These are phyloP conservation scores for Lordiphosa fenestrarum DNA, from an alignment of 2,888 invertebrate species.

Conservation along the genomic window DNA sequence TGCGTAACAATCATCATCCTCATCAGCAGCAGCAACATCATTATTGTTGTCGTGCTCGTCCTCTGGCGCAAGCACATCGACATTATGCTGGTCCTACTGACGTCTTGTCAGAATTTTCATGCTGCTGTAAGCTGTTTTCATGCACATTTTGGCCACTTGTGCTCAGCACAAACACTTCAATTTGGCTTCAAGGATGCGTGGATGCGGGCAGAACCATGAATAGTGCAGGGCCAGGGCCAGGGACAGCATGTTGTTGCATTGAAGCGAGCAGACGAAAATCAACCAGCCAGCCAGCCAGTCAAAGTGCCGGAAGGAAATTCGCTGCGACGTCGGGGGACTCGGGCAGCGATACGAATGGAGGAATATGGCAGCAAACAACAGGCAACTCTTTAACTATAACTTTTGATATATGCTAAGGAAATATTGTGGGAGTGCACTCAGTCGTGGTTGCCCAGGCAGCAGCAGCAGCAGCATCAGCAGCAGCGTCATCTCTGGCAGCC, in stretches of 20 bases:
- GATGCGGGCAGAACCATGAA: slow-evolving; percentile 20
- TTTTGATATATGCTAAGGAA: slow-evolving; percentile 70
- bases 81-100: slow-evolving; percentile 20
- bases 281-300: slow-evolving; percentile 38
- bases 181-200: slow-evolving; percentile 66
- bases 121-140: slow-evolving; percentile 70
- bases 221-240: no score
- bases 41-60: slow-evolving; percentile 13
- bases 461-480: slow-evolving; percentile 14
- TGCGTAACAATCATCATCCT: slow-evolving; percentile 47
- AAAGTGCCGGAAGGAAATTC: slow-evolving; percentile 63
- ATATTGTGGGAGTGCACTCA: slow-evolving; percentile 68
- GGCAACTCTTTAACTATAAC: slow-evolving; percentile 72
- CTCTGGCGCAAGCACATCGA: not conserved
- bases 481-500: slow-evolving; percentile 4
- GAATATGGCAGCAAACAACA: slow-evolving; percentile 42
- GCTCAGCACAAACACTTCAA: slow-evolving; percentile 71
- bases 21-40: slow-evolving; percentile 12
- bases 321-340: slow-evolving; percentile 21
- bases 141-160: slow-evolving; percentile 70
- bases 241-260: slow-evolving; percentile 18
- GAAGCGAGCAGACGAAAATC: slow-evolving; percentile 49
- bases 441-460: slow-evolving; percentile 47
- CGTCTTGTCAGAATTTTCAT: slow-evolving; percentile 60
- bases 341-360: not conserved